Evolutionary conservation across 2,113 vertebrate genomes (phyloP).

Genomic region (Dipodomys ordii): DNA sequence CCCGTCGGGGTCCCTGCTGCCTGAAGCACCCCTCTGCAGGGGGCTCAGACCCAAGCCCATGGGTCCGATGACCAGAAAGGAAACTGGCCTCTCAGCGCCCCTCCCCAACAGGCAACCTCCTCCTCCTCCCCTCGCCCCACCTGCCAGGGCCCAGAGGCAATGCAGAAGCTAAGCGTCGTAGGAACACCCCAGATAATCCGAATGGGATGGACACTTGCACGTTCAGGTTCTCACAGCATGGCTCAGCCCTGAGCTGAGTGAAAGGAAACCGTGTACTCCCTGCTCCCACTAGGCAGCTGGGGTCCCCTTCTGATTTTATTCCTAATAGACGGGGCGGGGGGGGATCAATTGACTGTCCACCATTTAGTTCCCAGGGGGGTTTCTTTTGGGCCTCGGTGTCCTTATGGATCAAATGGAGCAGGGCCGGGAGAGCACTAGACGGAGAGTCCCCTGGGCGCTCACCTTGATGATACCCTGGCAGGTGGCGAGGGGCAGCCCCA

Average conservation of each 20-base stretch:
- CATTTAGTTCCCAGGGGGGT: not conserved
- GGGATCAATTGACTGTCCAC: not conserved
- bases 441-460: not conserved
- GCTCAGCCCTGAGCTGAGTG: not conserved
- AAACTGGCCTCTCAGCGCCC: not conserved
- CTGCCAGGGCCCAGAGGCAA: not conserved
- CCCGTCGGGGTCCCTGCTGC: not conserved
- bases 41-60: not conserved
- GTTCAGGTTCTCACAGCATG: fast-evolving
- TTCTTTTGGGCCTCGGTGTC: not conserved
- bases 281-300: not conserved
- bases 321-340: not conserved
- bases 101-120: no score
- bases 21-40: not conserved
- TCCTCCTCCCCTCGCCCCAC: no score
- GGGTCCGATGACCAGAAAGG: not conserved
- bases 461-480: slow-evolving; percentile 99
- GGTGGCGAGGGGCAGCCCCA: slow-evolving; percentile 97
- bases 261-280: not conserved
- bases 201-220: not conserved
- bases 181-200: not conserved
- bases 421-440: no score
- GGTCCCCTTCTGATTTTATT: not conserved
- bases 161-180: no score
- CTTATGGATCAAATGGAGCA: no score